Evolutionary conservation across 1,140 invertebrate species (phyloP).

Genomic region (Schlechtendalia chinensis): DNA sequence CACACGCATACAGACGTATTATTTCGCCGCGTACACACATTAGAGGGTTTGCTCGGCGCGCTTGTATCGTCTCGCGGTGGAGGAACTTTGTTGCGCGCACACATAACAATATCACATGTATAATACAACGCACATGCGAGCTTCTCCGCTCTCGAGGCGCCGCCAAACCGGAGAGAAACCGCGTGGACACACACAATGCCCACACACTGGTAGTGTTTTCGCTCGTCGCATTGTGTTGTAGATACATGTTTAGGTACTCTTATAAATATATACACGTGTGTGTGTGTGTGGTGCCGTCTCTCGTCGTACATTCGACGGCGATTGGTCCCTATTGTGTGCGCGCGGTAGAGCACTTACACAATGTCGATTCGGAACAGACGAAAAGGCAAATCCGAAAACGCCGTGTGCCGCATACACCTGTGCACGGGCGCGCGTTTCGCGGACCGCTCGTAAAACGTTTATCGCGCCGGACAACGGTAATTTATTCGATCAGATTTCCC

Average conservation of each 20-base stretch:
- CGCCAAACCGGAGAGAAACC: no score
- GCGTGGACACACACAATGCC: not conserved
- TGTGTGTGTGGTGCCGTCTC: not conserved
- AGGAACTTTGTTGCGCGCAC: no score
- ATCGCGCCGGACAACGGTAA: conserved; percentile 16
- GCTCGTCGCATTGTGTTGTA: not conserved
- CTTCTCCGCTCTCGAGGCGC: no score
- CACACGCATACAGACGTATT: no score
- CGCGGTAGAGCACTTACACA: not conserved
- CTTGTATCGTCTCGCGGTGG: no score
- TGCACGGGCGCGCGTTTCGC: no score
- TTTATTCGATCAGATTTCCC: conserved; percentile 22
- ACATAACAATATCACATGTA: no score
- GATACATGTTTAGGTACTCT: not conserved
- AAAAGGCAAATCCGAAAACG: conserved; percentile 33
- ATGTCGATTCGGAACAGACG: conserved; percentile 29
- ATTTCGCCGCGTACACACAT: no score
- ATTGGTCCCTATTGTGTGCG: conserved; percentile 4
- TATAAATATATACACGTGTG: not conserved
- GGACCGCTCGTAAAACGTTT: not conserved
- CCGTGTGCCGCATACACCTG: not conserved
- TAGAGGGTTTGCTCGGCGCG: no score
- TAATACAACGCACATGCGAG: no score
- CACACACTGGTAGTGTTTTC: no score
- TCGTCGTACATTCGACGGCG: not conserved